Base-by-base conservation (phyloP, 1,140 invertebrate species). In the Conopomorpha cramerella region DNA sequence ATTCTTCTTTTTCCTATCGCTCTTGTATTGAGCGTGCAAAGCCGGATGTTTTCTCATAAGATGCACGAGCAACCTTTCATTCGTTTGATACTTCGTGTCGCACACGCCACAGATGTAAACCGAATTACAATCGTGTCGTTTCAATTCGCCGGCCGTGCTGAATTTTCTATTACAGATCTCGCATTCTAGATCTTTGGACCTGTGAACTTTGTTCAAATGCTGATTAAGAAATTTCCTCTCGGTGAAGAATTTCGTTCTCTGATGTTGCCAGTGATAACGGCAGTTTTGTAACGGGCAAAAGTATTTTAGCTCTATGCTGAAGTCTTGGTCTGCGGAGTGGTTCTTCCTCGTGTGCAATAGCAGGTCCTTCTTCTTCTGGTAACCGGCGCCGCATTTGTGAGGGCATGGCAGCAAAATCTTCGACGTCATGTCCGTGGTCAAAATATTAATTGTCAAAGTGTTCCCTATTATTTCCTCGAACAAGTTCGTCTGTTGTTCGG, bases 191-290 rank as follows among this genome's bases (percentile, higher is more conserved):
- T 38, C 32, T 30, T 62, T 63, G 1, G 18, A 30, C 16, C 31
- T 51, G 31, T 74, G 70, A 0, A 71, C 57, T 45, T 71, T 74
- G 14, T 50, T 61, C 1, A 43, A 51, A 27, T 71, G 70, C 40
- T 71, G 66, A 17, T 71, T 74, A 0, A 71, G 30, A n/a, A 44
- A 53, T 39, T 71, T 71, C 1, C 66, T 40, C 1, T 44, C 53
- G 0, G 40, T 33, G 3, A 74, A 71, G 19, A 35, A 53, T 45
- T 70, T 71, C 0, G 44, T 43, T 12, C 41, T 32, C 0, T 28
- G 28, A 0, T 48, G 52, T 14, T 43, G 31, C 0, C 47, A 23
- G 16, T 53, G 23, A 17, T 71, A 71, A 0, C 29, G 1, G 16
- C 68, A 73, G 2, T 46, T 34, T 0, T 26, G 8, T 1, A 45